Percentiles rank a stretch among this genome's conserved stretches.
Evolutionary conservation across 2,888 invertebrate genomes (phyloP).

Genomic region (Orchesella flavescens): DNA sequence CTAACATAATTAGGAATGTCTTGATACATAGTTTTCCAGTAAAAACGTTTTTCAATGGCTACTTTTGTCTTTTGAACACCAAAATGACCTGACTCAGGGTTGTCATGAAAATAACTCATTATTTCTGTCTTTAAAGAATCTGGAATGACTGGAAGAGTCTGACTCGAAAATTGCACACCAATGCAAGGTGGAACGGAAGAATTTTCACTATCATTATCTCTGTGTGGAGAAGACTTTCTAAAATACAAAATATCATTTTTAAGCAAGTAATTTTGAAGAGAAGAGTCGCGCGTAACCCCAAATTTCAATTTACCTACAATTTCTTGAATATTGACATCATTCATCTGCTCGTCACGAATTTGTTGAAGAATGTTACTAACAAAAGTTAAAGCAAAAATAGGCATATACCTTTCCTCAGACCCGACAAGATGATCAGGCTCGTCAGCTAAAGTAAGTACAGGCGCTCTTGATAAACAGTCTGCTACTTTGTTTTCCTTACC

Average conservation of each 20-base stretch:
- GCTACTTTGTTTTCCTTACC: conserved; percentile 44
- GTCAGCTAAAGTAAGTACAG: conserved; percentile 6
- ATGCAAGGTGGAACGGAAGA: not conserved
- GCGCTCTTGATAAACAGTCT: conserved; percentile 49
- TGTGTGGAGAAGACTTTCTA: not conserved
- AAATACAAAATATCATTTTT: too few relatives aligned
- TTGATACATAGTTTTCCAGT: conserved; percentile 48
- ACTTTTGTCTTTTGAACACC: conserved; percentile 51
- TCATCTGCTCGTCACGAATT: conserved; percentile 1
- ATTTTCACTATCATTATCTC: not conserved
- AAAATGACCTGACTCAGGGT: conserved; percentile 52
- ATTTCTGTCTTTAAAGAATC: conserved; percentile 14
- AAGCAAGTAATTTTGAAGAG: too few relatives aligned
- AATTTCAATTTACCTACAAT: not conserved
- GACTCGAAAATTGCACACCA: not conserved
- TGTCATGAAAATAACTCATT: conserved; percentile 51
- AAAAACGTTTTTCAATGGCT: conserved; percentile 48
- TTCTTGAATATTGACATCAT: not conserved
- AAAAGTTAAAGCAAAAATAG: conserved; percentile 15
- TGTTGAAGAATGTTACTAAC: not conserved
- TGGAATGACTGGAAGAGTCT: conserved; percentile 41
- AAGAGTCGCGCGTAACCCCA: too few relatives aligned
- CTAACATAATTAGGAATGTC: conserved; percentile 45
- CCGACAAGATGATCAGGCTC: not conserved
- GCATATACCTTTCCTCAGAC: not conserved